Percentiles rank a stretch among this genome's conserved stretches.
These are phyloP conservation scores for Nesometra sesokonis DNA, from an alignment of 35 echinoderm and acorn worm species.

Conservation along the genomic window DNA sequence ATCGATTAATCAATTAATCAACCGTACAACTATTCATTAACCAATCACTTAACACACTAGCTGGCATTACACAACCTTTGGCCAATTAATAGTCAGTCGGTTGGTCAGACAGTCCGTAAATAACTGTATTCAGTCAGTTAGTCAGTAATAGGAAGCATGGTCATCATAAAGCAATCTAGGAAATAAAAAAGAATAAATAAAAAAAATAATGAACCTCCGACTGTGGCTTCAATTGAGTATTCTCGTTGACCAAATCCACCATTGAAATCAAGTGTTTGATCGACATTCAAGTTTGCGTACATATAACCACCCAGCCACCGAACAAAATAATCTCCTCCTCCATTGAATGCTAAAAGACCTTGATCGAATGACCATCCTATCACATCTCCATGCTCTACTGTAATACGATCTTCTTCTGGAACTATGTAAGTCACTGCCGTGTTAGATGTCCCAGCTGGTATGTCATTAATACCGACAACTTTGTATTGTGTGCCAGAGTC, in stretches of 20 bases:
- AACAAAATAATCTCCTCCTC: not conserved
- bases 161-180: too few relatives aligned
- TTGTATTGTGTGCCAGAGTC: not conserved
- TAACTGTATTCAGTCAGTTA: too few relatives aligned
- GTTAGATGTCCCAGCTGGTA: not conserved
- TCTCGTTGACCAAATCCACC: not conserved
- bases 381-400: not conserved
- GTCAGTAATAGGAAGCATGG: too few relatives aligned
- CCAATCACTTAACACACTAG: too few relatives aligned
- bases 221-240: not conserved
- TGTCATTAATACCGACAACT: not conserved
- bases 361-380: not conserved
- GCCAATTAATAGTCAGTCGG: too few relatives aligned
- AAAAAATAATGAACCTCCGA: too few relatives aligned
- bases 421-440: not conserved
- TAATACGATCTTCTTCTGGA: not conserved
- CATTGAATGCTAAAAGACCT: not conserved
- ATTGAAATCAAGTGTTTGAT: too few relatives aligned
- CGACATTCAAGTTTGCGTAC: not conserved
- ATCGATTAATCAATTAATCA: too few relatives aligned
- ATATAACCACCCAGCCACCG: not conserved
- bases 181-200: too few relatives aligned
- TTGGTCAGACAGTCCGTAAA: too few relatives aligned
- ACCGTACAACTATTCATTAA: too few relatives aligned
- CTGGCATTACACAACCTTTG: too few relatives aligned